Conservation (phyloP, 1,140 invertebrate genomes). For the Orius insidiosus region DNA sequence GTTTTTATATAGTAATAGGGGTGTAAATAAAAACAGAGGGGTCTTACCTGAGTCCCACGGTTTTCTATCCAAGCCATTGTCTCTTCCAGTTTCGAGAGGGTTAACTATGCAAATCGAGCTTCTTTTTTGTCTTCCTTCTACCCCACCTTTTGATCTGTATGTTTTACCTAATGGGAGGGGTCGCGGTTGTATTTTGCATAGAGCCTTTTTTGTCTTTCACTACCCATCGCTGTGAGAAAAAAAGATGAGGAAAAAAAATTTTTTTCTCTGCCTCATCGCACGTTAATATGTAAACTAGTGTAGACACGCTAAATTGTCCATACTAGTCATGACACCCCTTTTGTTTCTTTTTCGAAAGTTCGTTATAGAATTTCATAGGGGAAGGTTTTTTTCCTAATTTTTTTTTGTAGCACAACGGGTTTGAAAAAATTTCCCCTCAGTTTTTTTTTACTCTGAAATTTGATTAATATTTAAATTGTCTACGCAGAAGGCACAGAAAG, state of each 20-base stretch:
- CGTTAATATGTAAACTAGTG: conserved; percentile 11
- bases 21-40: conserved; percentile 9
- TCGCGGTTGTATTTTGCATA: conserved; percentile 1
- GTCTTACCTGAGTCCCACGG: conserved; percentile 3
- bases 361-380: not conserved
- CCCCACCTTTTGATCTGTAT: conserved; percentile 2
- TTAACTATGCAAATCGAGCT: conserved; percentile 12
- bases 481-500: too few species aligned
- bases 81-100: conserved; percentile 11
- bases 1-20: conserved; percentile 9
- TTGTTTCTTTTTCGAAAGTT: too few species aligned
- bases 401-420: too few species aligned
- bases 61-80: not conserved
- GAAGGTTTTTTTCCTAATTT: too few species aligned
- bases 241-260: too few species aligned
- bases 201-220: conserved; percentile 8
- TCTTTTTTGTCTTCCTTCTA: not conserved
- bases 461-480: too few species aligned
- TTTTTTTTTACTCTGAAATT: too few species aligned
- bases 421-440: too few species aligned
- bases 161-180: conserved; percentile 13
- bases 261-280: not conserved
- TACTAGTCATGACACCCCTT: too few species aligned
- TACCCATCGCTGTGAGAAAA: not conserved
- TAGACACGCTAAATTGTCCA: conserved; percentile 3